Evolutionary conservation across 2,113 vertebrate genomes (phyloP).

Genomic region (Eptesicus fuscus): DNA sequence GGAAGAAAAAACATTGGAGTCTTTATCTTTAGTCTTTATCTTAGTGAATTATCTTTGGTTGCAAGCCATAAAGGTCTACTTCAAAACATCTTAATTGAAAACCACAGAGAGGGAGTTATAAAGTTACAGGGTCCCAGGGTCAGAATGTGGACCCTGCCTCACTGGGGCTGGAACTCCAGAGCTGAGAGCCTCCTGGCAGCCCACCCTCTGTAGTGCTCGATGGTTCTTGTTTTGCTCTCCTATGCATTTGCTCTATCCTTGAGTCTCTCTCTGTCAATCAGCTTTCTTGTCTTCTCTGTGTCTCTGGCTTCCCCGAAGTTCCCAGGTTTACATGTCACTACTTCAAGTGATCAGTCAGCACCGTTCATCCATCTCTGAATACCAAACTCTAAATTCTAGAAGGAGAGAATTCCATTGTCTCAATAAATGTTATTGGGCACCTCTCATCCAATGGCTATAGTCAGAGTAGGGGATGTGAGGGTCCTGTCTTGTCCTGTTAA

Average conservation of each 20-base stretch:
- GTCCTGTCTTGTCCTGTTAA: not conserved
- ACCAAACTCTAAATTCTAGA: not conserved
- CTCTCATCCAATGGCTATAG: not conserved
- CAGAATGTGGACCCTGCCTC: not conserved
- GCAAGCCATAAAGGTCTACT: not conserved
- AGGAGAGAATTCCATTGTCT: not conserved
- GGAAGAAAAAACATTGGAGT: not conserved
- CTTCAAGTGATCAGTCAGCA: not conserved
- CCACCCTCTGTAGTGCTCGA: not conserved
- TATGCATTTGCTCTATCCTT: not conserved
- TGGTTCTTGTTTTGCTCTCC: not conserved
- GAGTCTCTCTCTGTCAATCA: not conserved
- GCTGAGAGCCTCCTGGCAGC: not conserved
- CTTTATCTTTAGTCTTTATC: not conserved
- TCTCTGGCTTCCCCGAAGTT: not conserved
- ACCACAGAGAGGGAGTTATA: not conserved
- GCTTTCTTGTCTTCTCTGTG: not conserved
- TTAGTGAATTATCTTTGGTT: constrained; percentile 10
- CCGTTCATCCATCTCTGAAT: not conserved
- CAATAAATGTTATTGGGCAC: not conserved
- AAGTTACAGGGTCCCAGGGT: not conserved
- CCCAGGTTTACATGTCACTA: not conserved
- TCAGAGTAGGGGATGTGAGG: not conserved
- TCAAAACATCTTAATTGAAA: not conserved
- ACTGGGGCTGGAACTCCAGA: not conserved